phyloP scores from a whole-genome alignment of 1,140 invertebrate genomes.

The Macrotrachela quadricornifera region DNA sequence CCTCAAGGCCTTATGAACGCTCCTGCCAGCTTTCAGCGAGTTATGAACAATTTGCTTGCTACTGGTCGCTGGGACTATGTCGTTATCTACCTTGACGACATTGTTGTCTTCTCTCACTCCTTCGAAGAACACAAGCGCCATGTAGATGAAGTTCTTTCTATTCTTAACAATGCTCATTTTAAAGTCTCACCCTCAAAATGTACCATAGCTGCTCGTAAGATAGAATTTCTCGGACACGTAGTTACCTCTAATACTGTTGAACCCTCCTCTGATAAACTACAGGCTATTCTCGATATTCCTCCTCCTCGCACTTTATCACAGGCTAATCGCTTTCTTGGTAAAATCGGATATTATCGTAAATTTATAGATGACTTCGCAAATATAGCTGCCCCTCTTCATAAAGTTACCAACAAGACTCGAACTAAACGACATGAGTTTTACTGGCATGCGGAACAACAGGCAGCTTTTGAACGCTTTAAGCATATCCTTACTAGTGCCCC shows the following conservation, averaged over 20 bases:
- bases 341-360: conserved; percentile 15
- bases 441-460: background rate
- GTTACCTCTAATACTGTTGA: conserved; percentile 13
- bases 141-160: background rate
- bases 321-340: conserved; percentile 17
- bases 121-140: background rate
- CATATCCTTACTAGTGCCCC: conserved; percentile 3
- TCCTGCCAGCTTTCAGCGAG: conserved; percentile 9
- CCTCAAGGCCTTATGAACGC: conserved; percentile 12
- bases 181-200: background rate
- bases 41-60: conserved; percentile 14
- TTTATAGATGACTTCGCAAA: conserved; percentile 14
- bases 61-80: conserved; percentile 10
- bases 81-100: conserved; percentile 4
- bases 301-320: conserved; percentile 14
- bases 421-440: background rate
- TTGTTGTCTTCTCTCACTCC: background rate
- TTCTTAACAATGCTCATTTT: background rate
- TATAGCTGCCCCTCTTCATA: conserved; percentile 13
- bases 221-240: conserved; percentile 16
- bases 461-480: conserved; percentile 12
- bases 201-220: background rate
- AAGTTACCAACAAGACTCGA: conserved; percentile 7
- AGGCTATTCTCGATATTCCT: conserved; percentile 14
- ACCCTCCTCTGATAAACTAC: conserved; percentile 15